Conservation (phyloP, 2,888 invertebrate species). For the Agrotis ipsilon region DNA sequence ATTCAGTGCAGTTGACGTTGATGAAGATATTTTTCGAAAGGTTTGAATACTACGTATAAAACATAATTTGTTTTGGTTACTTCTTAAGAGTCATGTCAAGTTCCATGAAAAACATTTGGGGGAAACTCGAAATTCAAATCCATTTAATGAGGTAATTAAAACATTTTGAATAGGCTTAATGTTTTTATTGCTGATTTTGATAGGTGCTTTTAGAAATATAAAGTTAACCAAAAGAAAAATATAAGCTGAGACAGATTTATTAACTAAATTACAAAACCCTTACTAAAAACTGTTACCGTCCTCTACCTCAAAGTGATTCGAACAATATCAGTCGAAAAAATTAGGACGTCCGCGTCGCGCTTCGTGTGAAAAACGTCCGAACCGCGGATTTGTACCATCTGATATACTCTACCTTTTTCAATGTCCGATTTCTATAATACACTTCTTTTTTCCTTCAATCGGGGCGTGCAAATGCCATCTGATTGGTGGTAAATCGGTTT, state of each 20-base stretch:
- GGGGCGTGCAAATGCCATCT: slow-evolving; percentile 69
- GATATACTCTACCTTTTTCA: slow-evolving; percentile 69
- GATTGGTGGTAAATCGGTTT: slow-evolving; percentile 61
- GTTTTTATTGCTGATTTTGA: slow-evolving; percentile 9
- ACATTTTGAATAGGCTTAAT: slow-evolving; percentile 7
- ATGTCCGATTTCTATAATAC: slow-evolving; percentile 73
- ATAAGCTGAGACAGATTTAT: neutral
- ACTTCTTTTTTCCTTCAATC: slow-evolving; percentile 72
- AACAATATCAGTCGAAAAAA: slow-evolving; percentile 41
- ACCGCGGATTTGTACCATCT: slow-evolving; percentile 42
- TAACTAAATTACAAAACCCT: slow-evolving; percentile 19
- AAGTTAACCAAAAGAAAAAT: neutral
- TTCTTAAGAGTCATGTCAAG: neutral
- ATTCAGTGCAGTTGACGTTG: slow-evolving; percentile 19
- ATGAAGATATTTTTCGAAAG: slow-evolving; percentile 13
- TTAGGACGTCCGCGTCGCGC: slow-evolving; percentile 8
- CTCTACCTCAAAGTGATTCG: slow-evolving; percentile 22
- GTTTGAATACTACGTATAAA: slow-evolving; percentile 5
- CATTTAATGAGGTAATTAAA: slow-evolving; percentile 3
- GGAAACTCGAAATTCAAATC: neutral
- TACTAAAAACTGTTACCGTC: neutral
- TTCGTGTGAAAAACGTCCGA: slow-evolving; percentile 22
- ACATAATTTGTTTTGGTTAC: slow-evolving; percentile 20
- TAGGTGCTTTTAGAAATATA: slow-evolving; percentile 1
- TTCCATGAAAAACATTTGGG: neutral